Base-by-base conservation (phyloP, 2,797 vertebrate species). In the Setipinna tenuifilis region DNA sequence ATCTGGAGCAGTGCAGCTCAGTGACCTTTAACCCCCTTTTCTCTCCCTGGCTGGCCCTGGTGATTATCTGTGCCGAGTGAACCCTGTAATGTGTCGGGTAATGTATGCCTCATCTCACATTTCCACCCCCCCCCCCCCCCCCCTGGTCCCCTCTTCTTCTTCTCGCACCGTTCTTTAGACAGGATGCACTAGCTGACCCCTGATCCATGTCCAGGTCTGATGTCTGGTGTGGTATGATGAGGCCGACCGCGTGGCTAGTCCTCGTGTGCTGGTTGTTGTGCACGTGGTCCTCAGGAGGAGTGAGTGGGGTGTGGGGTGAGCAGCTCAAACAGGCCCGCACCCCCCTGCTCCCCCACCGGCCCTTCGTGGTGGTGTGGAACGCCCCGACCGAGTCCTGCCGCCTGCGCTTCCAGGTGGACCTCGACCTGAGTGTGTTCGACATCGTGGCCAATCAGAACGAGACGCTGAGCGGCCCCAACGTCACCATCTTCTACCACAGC, bases 401-500 rank as follows among this genome's bases (percentile, higher is more conserved):
- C 31, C 90, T 96, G 44, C 94, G 95, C 2, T 98, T 97, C 91
- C 95, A 96, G 17, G 96, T 99, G 88, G 95, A 97, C 90, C 91
- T 98, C 89, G 96, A 98, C 82, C 96, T 99, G 46, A 93, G 94
- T 0, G 89, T 96, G 83, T 98, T 98, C 11, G 95, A 98, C 90
- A 98, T 98, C 3, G 93, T 96, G 28, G 90, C 96, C 16, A 98
- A 98, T 86, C 91, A 94, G 83, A 96, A 96, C 0, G 97, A 98
- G 88, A 96, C 96, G 31, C 92, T 98, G 75, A 98, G 95, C 28
- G 97, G 97, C 12, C 95, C 96, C 31, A 97, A 94, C 0, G 95
- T 99, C 83, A 96, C 95, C 25, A 97, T 98, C 91, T 97, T 98
- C 94, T 98, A 98, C 88, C 97, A 97, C 89, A 95, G 94, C 81